A percentile compares a stretch with the other conserved stretches of the same genome.
phyloP scores from a whole-genome alignment of 2,797 vertebrate genomes.

The Acropternis orthonyx region DNA sequence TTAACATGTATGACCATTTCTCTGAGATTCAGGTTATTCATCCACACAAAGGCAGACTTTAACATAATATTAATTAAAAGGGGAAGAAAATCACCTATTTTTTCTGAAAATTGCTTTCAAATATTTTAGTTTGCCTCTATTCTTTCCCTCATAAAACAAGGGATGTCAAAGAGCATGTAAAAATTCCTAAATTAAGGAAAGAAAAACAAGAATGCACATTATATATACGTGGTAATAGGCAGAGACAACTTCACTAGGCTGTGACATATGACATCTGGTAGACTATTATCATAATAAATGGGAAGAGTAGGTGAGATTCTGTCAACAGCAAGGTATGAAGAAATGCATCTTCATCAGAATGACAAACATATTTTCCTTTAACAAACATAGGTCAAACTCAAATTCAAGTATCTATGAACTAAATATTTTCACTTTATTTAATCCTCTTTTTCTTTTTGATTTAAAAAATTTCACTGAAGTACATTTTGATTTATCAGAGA shows the following conservation, averaged over 20 bases:
- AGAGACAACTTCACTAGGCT: slow-evolving; percentile 64
- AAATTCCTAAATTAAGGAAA: slow-evolving; percentile 48
- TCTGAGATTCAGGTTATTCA: background rate
- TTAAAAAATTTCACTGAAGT: background rate
- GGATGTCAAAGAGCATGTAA: slow-evolving; percentile 6
- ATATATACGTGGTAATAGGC: slow-evolving; percentile 14
- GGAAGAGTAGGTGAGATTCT: slow-evolving; percentile 60
- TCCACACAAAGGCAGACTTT: background rate
- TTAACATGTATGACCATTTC: background rate
- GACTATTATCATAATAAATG: slow-evolving; percentile 74
- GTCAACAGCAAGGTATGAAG: slow-evolving; percentile 62
- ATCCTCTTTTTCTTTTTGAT: background rate
- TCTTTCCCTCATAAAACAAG: background rate
- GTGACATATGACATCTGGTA: slow-evolving; percentile 58
- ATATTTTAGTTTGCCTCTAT: background rate
- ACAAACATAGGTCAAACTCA: slow-evolving; percentile 59
- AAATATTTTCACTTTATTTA: slow-evolving; percentile 43
- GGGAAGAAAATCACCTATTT: background rate
- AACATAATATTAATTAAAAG: background rate
- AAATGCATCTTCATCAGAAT: slow-evolving; percentile 67
- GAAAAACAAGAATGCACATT: slow-evolving; percentile 26
- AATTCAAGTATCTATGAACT: slow-evolving; percentile 32
- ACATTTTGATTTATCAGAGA: background rate
- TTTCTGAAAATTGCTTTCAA: background rate
- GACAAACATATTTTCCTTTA: slow-evolving; percentile 65